Evolutionary conservation across 2,888 invertebrate species (phyloP).

Genomic region (Lasius fuliginosus): DNA sequence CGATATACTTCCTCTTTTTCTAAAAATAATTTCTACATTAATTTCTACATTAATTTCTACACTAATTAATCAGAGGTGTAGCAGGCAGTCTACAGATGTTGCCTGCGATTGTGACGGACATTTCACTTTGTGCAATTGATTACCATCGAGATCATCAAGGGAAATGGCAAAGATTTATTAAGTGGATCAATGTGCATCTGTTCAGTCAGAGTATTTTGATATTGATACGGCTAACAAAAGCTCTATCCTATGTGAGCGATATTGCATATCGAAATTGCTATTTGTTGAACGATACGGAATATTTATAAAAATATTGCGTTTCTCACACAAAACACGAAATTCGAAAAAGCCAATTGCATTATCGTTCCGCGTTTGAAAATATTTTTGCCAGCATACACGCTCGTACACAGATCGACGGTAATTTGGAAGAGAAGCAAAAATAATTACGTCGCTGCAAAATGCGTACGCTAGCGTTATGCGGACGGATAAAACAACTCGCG

Average conservation of each 20-base stretch:
- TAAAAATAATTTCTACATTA: neutral
- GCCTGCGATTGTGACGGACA: slow-evolving; percentile 31
- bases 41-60: neutral
- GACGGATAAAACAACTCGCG: slow-evolving; percentile 36
- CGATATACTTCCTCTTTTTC: neutral
- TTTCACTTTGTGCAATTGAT: slow-evolving; percentile 51
- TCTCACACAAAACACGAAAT: slow-evolving; percentile 6
- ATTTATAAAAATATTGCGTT: slow-evolving; percentile 17
- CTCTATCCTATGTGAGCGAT: slow-evolving; percentile 39
- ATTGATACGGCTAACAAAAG: slow-evolving; percentile 55
- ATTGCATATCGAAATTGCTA: neutral
- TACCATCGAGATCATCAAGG: slow-evolving; percentile 50
- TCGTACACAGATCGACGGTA: slow-evolving; percentile 28
- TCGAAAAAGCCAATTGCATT: slow-evolving; percentile 18
- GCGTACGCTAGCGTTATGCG: slow-evolving; percentile 29
- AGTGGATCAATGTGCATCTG: slow-evolving; percentile 43
- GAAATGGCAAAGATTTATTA: slow-evolving; percentile 52
- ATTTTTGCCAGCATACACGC: slow-evolving; percentile 3
- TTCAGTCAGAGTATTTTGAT: slow-evolving; percentile 55
- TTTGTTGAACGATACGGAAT: neutral
- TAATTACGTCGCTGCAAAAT: slow-evolving; percentile 46
- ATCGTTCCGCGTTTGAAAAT: slow-evolving; percentile 16
- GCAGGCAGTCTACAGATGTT: slow-evolving; percentile 45
- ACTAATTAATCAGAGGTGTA: neutral
- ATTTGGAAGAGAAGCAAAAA: slow-evolving; percentile 41